A percentile compares a stretch with the other conserved stretches of the same genome.
phyloP scores from a whole-genome alignment of 2,888 invertebrate genomes.

The Agonum fuliginosum region DNA sequence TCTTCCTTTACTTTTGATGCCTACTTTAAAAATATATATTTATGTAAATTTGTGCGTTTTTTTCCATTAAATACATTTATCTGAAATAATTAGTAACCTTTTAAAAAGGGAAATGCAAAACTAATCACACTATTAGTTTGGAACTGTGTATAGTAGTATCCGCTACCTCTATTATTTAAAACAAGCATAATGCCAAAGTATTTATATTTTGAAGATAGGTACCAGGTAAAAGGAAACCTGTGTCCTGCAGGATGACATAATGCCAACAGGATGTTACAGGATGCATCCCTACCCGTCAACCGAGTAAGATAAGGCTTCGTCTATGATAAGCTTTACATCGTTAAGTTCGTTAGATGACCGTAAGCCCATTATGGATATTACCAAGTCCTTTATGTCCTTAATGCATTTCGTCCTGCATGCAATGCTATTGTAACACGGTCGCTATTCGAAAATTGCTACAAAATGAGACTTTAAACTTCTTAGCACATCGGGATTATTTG shows the following conservation, averaged over 20 bases:
- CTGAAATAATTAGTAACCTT: too few species aligned
- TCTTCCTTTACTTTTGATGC: too few species aligned
- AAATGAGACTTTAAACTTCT: constrained; percentile 13
- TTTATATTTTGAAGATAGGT: neutral
- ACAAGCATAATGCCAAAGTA: too few species aligned
- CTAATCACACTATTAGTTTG: too few species aligned
- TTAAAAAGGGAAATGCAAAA: too few species aligned
- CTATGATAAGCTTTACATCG: constrained; percentile 25
- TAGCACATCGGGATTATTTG: neutral
- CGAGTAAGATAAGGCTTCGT: constrained; percentile 12
- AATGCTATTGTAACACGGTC: constrained; percentile 17
- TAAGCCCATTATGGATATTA: constrained; percentile 49
- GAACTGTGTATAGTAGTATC: too few species aligned
- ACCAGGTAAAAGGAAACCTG: neutral
- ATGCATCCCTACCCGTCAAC: constrained; percentile 1
- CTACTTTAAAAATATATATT: too few species aligned
- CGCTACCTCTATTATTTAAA: too few species aligned
- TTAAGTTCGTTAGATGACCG: constrained; percentile 49
- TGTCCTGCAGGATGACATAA: neutral
- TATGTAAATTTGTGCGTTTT: too few species aligned
- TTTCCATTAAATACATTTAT: too few species aligned
- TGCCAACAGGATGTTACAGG: neutral
- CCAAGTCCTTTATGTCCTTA: constrained; percentile 43
- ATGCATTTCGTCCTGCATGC: constrained; percentile 34
- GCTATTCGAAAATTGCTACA: neutral